Percentiles rank a stretch among this genome's conserved stretches.
Conservation (phyloP, 1,140 invertebrate genomes). For the Archivesica marissinica region DNA sequence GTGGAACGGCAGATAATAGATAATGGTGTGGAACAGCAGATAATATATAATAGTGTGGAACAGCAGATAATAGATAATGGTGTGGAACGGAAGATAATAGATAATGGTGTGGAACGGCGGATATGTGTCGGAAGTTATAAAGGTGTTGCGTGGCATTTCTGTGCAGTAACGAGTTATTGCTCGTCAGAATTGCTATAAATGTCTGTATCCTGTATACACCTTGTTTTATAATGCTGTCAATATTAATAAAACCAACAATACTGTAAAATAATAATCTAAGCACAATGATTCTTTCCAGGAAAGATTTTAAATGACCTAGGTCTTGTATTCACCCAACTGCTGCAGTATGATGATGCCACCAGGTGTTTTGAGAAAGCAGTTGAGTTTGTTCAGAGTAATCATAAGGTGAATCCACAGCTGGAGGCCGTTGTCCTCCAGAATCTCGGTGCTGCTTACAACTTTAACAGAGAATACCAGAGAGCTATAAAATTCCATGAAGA, state of each 20-base stretch:
- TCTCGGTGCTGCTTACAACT: constrained; percentile 76
- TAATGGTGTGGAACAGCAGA: too few relatives aligned
- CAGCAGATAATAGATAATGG: too few relatives aligned
- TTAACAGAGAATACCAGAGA: constrained; percentile 69
- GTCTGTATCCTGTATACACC: not conserved
- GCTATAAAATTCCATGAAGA: constrained; percentile 70
- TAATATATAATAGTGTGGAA: too few relatives aligned
- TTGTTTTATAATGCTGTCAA: not conserved
- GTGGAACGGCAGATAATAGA: too few relatives aligned
- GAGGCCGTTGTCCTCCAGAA: constrained; percentile 77
- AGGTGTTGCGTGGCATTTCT: too few relatives aligned
- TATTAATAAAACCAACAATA: not conserved
- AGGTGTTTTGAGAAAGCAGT: constrained; percentile 72
- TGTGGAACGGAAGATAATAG: too few relatives aligned
- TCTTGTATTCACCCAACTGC: constrained; percentile 70
- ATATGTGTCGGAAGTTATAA: not conserved
- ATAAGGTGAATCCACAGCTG: constrained; percentile 2
- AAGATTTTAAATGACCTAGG: constrained; percentile 75
- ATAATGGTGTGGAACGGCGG: not conserved
- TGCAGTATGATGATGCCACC: constrained; percentile 67
- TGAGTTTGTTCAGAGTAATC: not conserved
- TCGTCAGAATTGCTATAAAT: not conserved
- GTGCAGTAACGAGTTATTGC: not conserved
- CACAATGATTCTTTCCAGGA: constrained; percentile 70
- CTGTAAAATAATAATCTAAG: too few relatives aligned